Base-by-base conservation (phyloP, 2,797 vertebrate genomes). In the Xiphophorus birchmanni region DNA sequence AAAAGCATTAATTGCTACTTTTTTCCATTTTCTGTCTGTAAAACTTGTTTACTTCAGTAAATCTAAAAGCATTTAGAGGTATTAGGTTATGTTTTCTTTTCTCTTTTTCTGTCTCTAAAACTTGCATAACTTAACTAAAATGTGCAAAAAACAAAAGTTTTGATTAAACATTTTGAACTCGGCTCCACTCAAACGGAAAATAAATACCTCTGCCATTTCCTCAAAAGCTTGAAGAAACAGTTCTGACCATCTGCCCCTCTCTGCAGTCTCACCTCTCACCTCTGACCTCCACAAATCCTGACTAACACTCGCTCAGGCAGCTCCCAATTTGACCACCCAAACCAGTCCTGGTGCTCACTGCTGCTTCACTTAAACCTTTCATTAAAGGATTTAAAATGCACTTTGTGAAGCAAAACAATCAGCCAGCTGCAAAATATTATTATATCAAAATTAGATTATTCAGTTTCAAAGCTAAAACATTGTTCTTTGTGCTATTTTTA, bases 271-370 rank as follows among this genome's bases (percentile, higher is more conserved):
- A 93, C 84, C 95, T 94, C 91, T 96, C 86, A 95, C 95, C 94
- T 95, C 86, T 95, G 93, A 96, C 95, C 94, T 90, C 89, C 83
- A 92, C 92, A 94, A 95, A 96, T 94, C 94, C 93, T 75, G 82
- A 84, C 81, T 47, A 84, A 84, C 77, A 86, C 91, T 85, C 85
- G 77, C 88, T 73, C 87, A 79, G 74, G 74, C 87, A 80, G 79
- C 83, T 89, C 86, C 87, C 83, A 81, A 78, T 81, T 77, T 80
- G 87, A 88, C 88, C 86, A 80, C 77, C 84, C 77, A 86, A 76
- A 87, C 75, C 79, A 80, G 80, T 48, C 42, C 82, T 77, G 52
- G 58, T 85, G 67, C 78, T 84, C 77, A 87, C 76, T 8, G 15
- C 23, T 78, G 75, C 78, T 79, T 81, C 79, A 78, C 75, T 78